phyloP scores from a whole-genome alignment of 1,140 invertebrate genomes.

The Drosophila serrata region DNA sequence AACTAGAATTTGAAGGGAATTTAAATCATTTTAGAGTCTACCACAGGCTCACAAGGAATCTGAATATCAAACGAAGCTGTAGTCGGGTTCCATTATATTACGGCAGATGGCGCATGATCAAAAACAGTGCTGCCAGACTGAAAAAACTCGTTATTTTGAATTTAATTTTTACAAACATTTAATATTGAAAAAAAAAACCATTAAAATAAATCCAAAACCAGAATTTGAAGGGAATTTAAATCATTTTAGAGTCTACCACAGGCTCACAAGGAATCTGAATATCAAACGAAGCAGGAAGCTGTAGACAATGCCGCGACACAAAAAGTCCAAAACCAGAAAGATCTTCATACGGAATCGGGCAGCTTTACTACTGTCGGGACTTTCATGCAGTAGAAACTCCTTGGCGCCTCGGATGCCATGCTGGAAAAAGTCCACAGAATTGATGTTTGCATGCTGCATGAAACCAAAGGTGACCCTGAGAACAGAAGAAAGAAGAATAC shows the following conservation, averaged over 20 bases:
- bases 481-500: neutral
- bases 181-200: neutral
- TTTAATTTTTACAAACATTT: neutral
- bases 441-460: constrained; percentile 85
- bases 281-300: constrained; percentile 49
- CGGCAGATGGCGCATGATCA: neutral
- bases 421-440: constrained; percentile 86
- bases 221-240: neutral
- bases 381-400: constrained; percentile 87
- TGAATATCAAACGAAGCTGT: constrained; percentile 43
- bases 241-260: constrained; percentile 10
- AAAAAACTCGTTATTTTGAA: neutral
- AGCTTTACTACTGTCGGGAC: constrained; percentile 83
- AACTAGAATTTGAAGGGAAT: too few relatives aligned
- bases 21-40: too few relatives aligned
- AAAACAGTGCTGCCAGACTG: neutral
- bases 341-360: constrained; percentile 65
- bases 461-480: constrained; percentile 62
- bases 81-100: neutral
- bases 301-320: constrained; percentile 56
- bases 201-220: constrained; percentile 21
- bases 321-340: constrained; percentile 60
- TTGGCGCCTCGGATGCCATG: constrained; percentile 87
- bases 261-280: constrained; percentile 37
- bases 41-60: too few relatives aligned